Evolutionary conservation across 2,113 vertebrate genomes (phyloP).

Genomic region (Silurus glanis): DNA sequence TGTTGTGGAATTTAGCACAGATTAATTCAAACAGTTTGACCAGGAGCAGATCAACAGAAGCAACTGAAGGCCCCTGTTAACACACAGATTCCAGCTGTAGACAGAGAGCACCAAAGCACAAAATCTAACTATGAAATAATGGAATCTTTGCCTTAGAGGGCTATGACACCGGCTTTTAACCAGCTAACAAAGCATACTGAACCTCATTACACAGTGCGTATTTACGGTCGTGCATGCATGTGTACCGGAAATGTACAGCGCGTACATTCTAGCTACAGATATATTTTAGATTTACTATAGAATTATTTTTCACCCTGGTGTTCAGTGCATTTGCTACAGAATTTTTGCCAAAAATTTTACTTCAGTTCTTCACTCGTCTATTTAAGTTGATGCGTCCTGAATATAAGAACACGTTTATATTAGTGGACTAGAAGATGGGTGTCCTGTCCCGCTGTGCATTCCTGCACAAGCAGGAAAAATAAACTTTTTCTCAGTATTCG

Average conservation of each 20-base stretch:
- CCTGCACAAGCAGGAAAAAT: not conserved
- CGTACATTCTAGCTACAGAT: not conserved
- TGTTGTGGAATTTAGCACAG: not conserved
- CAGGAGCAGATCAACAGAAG: not conserved
- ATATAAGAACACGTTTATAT: not conserved
- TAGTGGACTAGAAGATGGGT: not conserved
- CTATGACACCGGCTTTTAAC: not conserved
- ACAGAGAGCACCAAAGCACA: not conserved
- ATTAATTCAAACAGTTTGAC: not conserved
- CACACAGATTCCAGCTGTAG: not conserved
- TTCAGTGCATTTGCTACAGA: not conserved
- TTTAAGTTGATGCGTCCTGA: not conserved
- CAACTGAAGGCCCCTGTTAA: not conserved
- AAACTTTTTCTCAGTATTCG: not conserved
- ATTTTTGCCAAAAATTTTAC: not conserved
- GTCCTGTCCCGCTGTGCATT: not conserved
- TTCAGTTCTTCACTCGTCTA: not conserved
- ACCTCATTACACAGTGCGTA: not conserved
- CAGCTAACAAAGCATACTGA: not conserved
- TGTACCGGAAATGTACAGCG: not conserved
- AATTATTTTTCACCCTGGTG: not conserved
- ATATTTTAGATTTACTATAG: not conserved
- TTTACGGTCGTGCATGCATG: too few species aligned
- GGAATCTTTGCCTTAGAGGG: not conserved
- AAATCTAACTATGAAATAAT: not conserved